A percentile compares a stretch with the other conserved stretches of the same genome.
Conservation (phyloP, 2,113 vertebrate genomes). For the Cromileptes altivelis region DNA sequence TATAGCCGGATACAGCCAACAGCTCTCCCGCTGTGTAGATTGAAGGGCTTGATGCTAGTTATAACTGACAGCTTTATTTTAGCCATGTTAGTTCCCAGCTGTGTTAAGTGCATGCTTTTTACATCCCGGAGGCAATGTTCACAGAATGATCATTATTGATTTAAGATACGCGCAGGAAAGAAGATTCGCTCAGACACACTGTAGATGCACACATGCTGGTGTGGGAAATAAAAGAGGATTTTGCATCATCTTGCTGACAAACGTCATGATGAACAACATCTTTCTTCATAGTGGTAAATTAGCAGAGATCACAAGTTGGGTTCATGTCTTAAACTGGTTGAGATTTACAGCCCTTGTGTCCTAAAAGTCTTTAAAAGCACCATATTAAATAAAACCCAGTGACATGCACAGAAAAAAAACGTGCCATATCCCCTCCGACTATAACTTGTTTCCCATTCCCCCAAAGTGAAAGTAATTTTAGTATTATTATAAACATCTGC, state of each 20-base stretch:
- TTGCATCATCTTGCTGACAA: slow-evolving; percentile 34
- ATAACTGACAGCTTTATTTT: slow-evolving; percentile 64
- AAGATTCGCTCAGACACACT: slow-evolving; percentile 21
- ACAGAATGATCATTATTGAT: slow-evolving; percentile 67
- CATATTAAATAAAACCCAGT: slow-evolving; percentile 33
- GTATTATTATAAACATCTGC: slow-evolving; percentile 73
- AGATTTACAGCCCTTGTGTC: slow-evolving; percentile 43
- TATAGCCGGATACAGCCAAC: neutral
- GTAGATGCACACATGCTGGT: slow-evolving; percentile 32
- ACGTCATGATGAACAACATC: slow-evolving; percentile 46
- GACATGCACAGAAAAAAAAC: slow-evolving; percentile 37
- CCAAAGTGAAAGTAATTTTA: slow-evolving; percentile 59
- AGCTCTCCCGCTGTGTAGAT: slow-evolving; percentile 21
- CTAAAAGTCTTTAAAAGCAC: slow-evolving; percentile 35
- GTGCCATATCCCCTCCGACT: slow-evolving; percentile 24
- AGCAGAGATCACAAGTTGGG: slow-evolving; percentile 43
- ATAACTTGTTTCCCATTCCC: slow-evolving; percentile 41
- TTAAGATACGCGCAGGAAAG: slow-evolving; percentile 48
- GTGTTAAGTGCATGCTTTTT: slow-evolving; percentile 65
- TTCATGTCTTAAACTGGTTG: slow-evolving; percentile 23
- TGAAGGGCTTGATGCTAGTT: slow-evolving; percentile 42
- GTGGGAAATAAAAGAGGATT: slow-evolving; percentile 20
- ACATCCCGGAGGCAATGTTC: slow-evolving; percentile 50
- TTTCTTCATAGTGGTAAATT: slow-evolving; percentile 38
- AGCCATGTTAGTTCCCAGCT: slow-evolving; percentile 51